Evolutionary conservation across 2,888 invertebrate species (phyloP), one percentile per base, ranked within the genome.

Genomic region (Kryphioiulus occultus): DNA sequence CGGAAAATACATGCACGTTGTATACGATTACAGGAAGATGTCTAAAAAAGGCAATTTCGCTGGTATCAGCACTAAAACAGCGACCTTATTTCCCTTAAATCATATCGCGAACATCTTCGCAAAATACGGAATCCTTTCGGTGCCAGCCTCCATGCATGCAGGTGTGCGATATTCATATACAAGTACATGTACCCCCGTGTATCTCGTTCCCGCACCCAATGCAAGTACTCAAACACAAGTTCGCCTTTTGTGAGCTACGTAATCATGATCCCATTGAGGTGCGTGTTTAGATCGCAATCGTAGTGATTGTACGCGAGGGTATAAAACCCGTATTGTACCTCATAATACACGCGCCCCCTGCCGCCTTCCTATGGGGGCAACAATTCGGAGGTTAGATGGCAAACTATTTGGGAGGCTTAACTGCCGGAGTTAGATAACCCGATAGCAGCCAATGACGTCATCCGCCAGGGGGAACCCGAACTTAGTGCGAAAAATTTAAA

Each of bases 261-360:
- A 68, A 68, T 68, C 68, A 68, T 68, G 68, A 68, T 68, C 68
- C 68, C n/a, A 68, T 68, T 68, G 68, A 68, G 47, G 68, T 68
- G 68, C 68, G 68, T 68, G 68, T 68, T 68, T 26, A 68, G 68
- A 68, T 68, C 68, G 22, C 68, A 68, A 68, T 68, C 68, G 22
- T 68, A 26, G 68, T 68, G 26, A 68, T 68, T 68, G 68, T 68
- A 68, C 22, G 17, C n/a, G 59, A n/a, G 59, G 59, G 59, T 59
- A 59, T 26, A 68, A 17, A 68, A 68, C 68, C 68, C 68, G 68
- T 68, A 68, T 68, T 68, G 68, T 68, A 68, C 68, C 68, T 26
- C 68, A 68, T 68, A 68, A 68, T 68, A 68, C 68, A 68, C 26
- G 2, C 26, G 26, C 68, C 68, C 68, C 68, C 68, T 10, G 26